Percentiles rank a stretch among this genome's conserved stretches.
These are phyloP conservation scores for Passer montanus DNA, from an alignment of 2,113 vertebrate genomes.

Conservation along the genomic window DNA sequence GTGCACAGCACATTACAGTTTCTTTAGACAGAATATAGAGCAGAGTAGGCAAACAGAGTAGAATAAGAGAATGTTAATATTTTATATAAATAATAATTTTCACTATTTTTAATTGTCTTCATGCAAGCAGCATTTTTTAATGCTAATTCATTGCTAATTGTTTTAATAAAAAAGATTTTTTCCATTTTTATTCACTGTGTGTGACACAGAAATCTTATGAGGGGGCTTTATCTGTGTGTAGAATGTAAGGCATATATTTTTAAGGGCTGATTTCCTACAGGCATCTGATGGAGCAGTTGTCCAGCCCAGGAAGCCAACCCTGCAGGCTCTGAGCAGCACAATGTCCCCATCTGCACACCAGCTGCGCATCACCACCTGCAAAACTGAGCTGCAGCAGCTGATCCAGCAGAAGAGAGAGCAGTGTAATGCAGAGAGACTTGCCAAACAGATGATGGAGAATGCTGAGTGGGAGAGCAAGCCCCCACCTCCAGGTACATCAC, in stretches of 20 bases:
- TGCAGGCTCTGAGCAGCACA: slow-evolving; percentile 78
- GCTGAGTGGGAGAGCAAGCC: slow-evolving; percentile 97
- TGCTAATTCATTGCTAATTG: background rate
- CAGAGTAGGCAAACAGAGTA: background rate
- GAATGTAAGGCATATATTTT: background rate
- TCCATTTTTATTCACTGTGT: background rate
- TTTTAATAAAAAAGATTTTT: background rate
- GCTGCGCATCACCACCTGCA: slow-evolving; percentile 90
- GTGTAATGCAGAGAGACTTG: slow-evolving; percentile 90
- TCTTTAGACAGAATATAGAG: background rate
- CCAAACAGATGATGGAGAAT: slow-evolving; percentile 97
- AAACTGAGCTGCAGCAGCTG: slow-evolving; percentile 92
- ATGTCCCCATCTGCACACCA: slow-evolving; percentile 81
- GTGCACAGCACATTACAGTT: background rate
- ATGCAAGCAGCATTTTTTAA: background rate
- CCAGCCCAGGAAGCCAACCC: slow-evolving; percentile 77
- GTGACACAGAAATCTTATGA: background rate
- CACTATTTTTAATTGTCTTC: background rate
- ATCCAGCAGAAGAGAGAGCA: slow-evolving; percentile 96
- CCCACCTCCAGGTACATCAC: slow-evolving; percentile 86
- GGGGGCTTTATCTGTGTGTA: background rate
- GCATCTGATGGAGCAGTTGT: slow-evolving; percentile 73
- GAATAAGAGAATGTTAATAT: background rate
- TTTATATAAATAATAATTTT: background rate
- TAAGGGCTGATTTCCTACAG: slow-evolving; percentile 65